phyloP scores from a whole-genome alignment of 2,888 invertebrate species.

The Idaea biselata region DNA sequence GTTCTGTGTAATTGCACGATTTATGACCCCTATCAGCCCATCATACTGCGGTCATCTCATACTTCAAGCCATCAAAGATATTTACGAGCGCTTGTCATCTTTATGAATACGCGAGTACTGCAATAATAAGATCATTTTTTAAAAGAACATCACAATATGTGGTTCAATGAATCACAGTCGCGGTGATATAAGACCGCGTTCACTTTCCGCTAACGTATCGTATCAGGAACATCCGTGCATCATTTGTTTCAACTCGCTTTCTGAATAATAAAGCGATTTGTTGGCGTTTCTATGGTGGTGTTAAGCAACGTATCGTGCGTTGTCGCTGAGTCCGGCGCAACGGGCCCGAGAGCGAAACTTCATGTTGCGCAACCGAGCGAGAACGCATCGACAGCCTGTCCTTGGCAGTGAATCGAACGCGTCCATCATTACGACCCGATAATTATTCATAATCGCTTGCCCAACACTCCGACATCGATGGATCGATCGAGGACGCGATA shows the following conservation, averaged over 20 bases:
- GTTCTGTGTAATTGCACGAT: constrained; percentile 40
- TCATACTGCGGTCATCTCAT: constrained; percentile 29
- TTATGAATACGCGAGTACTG: constrained; percentile 68
- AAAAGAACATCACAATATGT: constrained; percentile 22
- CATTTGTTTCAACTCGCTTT: constrained; percentile 57
- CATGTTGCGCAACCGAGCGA: constrained; percentile 52
- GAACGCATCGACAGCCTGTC: constrained; percentile 65
- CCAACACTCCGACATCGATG: constrained; percentile 45
- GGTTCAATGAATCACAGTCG: constrained; percentile 48
- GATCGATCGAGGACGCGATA: constrained; percentile 32
- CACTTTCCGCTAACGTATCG: constrained; percentile 47
- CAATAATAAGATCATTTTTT: constrained; percentile 66
- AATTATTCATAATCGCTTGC: constrained; percentile 62
- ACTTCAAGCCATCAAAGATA: constrained; percentile 43
- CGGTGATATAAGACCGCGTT: constrained; percentile 44
- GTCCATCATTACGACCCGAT: constrained; percentile 52
- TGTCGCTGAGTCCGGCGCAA: constrained; percentile 38
- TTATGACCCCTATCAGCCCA: constrained; percentile 38
- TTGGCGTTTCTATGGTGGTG: constrained; percentile 40
- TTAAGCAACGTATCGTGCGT: constrained; percentile 47
- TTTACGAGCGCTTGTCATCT: constrained; percentile 53
- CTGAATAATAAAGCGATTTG: constrained; percentile 60
- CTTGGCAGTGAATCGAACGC: constrained; percentile 64
- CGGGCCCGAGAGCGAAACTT: constrained; percentile 47
- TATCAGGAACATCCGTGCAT: constrained; percentile 30